Conservation (phyloP, 2,797 vertebrate species). For the Eutrigla gurnardus region DNA sequence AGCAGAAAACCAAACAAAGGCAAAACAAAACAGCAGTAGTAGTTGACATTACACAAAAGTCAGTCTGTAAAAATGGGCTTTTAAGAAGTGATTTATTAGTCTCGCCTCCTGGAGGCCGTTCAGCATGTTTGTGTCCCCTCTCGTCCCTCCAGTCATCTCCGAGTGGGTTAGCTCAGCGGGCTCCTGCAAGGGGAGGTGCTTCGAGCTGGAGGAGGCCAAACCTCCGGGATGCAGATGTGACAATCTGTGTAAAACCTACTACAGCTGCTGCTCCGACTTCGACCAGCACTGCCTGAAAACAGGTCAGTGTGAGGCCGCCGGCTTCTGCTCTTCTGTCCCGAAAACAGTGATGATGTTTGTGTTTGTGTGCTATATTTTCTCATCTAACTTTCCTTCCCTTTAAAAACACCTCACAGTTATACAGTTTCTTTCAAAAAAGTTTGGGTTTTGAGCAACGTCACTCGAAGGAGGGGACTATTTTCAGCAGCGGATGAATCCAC, state of each 20-base stretch:
- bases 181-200: slow-evolving; percentile 95
- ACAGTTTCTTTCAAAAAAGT: neutral
- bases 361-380: neutral
- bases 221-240: slow-evolving; percentile 95
- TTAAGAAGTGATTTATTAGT: too few species aligned
- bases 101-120: too few species aligned
- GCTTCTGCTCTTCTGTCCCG: too few species aligned
- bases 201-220: slow-evolving; percentile 92
- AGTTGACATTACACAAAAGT: too few species aligned
- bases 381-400: neutral
- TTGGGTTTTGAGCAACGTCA: neutral
- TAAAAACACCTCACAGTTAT: neutral
- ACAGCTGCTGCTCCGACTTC: slow-evolving; percentile 96
- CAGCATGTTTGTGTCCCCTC: neutral
- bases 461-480: neutral
- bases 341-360: neutral
- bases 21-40: too few species aligned
- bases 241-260: slow-evolving; percentile 98
- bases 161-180: slow-evolving; percentile 91
- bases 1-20: too few species aligned
- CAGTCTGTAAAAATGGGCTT: too few species aligned
- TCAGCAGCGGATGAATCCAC: neutral
- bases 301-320: slow-evolving; percentile 78
- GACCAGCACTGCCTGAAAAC: slow-evolving; percentile 95
- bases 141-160: slow-evolving; percentile 49